Evolutionary conservation across 2,797 vertebrate genomes (phyloP).

Genomic region (Carcharodon carcharias): DNA sequence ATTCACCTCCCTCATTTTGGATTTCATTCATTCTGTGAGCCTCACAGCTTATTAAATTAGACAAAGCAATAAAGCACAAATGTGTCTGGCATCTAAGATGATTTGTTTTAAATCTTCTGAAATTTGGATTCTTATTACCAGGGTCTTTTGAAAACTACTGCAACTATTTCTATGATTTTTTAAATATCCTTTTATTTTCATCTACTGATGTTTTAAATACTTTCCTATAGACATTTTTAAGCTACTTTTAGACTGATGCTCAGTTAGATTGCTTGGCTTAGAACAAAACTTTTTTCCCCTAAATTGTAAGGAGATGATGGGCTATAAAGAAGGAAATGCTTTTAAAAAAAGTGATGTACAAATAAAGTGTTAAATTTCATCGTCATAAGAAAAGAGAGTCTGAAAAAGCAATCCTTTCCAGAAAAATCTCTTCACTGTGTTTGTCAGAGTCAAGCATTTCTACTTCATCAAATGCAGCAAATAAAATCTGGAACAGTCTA

Average conservation of each 20-base stretch:
- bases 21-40: neutral
- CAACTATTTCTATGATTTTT: neutral
- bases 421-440: neutral
- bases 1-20: neutral
- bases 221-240: neutral
- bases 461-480: neutral
- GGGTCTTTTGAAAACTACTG: neutral
- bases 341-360: neutral
- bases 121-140: neutral
- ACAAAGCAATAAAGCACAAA: neutral
- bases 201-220: neutral
- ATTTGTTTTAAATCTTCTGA: neutral
- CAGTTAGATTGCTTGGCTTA: neutral
- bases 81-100: neutral
- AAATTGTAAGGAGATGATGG: neutral
- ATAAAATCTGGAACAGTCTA: neutral
- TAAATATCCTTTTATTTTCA: neutral
- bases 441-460: neutral
- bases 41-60: neutral
- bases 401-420: neutral
- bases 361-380: neutral
- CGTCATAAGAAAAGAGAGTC: neutral
- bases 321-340: neutral
- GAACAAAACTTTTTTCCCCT: neutral
- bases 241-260: neutral